Percentiles rank a stretch among this genome's conserved stretches.
phyloP scores from a whole-genome alignment of 2,113 vertebrate species.

The Bufo gargarizans region DNA sequence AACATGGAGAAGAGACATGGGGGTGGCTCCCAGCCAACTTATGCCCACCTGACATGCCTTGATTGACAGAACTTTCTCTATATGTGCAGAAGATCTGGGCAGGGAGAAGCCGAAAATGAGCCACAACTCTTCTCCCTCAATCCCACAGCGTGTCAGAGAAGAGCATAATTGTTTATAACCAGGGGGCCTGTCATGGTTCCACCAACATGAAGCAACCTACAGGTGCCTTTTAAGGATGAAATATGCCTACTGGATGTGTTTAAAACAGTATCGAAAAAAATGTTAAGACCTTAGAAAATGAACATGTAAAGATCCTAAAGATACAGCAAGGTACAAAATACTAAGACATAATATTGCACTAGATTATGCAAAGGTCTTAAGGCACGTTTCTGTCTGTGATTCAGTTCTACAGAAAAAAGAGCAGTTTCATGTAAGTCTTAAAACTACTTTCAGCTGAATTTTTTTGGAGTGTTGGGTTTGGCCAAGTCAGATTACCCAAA shows the following conservation, averaged over 20 bases:
- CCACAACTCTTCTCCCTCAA: too few species aligned
- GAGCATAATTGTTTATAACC: too few species aligned
- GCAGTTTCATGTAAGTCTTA: too few species aligned
- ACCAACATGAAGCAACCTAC: too few species aligned
- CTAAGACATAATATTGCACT: background rate
- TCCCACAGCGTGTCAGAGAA: too few species aligned
- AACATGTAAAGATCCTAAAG: background rate
- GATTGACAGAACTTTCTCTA: too few species aligned
- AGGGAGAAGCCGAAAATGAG: too few species aligned
- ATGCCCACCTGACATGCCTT: too few species aligned
- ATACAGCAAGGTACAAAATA: constrained; percentile 1
- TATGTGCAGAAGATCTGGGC: too few species aligned
- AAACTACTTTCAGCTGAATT: background rate
- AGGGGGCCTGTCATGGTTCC: too few species aligned
- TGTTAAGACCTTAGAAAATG: background rate
- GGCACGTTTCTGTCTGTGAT: background rate
- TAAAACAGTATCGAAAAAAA: background rate
- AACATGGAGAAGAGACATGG: too few species aligned
- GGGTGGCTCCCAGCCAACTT: too few species aligned
- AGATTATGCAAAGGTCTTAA: background rate
- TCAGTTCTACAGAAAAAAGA: constrained; percentile 4
- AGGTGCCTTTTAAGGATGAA: background rate
- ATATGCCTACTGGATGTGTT: background rate
- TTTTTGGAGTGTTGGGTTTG: background rate
- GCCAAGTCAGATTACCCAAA: background rate